Conservation (phyloP, 2,113 vertebrate genomes). For the Brienomyrus brachyistius region DNA sequence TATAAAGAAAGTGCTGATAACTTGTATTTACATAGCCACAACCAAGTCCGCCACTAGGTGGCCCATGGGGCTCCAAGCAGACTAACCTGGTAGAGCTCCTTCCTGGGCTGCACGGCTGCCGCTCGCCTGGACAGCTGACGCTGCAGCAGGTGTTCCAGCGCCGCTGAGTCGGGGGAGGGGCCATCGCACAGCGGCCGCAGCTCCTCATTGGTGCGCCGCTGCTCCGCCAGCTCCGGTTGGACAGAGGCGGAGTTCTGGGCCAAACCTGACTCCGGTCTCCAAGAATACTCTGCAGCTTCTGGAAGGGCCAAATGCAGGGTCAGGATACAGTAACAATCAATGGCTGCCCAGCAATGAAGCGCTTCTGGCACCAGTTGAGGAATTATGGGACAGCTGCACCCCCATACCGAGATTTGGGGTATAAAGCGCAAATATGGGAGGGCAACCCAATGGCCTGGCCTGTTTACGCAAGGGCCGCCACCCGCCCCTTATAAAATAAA, state of each 20-base stretch:
- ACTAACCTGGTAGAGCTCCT: conserved; percentile 35
- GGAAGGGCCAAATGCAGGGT: neutral
- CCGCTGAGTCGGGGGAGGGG: neutral
- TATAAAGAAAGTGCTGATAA: neutral
- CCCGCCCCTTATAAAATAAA: neutral
- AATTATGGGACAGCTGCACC: neutral
- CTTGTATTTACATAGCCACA: neutral
- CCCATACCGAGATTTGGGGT: neutral
- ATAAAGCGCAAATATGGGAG: neutral
- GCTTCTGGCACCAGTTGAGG: neutral
- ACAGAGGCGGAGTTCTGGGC: neutral
- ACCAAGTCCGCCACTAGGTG: neutral
- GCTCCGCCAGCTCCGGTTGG: conserved; percentile 23
- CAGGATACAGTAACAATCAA: neutral
- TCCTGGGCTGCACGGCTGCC: neutral
- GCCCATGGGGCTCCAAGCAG: neutral
- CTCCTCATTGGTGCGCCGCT: conserved; percentile 19
- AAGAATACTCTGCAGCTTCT: conserved; percentile 46
- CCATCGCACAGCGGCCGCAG: neutral
- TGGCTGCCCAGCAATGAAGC: neutral
- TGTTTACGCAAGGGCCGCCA: neutral
- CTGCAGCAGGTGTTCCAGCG: conserved; percentile 34
- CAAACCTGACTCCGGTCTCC: conserved; percentile 23
- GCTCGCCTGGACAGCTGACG: conserved; percentile 23
- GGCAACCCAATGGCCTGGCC: neutral